A percentile compares a stretch with the other conserved stretches of the same genome.
These are phyloP conservation scores for Parambassis ranga DNA, from an alignment of 2,797 vertebrate genomes.

Conservation along the genomic window DNA sequence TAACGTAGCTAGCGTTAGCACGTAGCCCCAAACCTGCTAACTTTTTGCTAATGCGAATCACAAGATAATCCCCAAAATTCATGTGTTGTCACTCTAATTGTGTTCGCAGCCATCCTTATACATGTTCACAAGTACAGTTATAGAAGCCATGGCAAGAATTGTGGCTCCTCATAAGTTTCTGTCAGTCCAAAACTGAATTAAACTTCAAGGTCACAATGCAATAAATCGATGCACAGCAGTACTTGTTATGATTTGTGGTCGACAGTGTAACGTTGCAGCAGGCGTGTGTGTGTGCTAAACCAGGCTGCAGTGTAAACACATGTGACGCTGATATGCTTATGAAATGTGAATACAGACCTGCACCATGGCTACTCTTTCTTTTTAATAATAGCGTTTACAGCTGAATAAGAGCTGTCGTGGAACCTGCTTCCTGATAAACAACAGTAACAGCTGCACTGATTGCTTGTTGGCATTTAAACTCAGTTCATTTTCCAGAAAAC, in stretches of 20 bases:
- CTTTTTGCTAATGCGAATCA: constrained; percentile 19
- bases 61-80: neutral
- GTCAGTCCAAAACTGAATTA: constrained; percentile 4
- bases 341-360: too few species aligned
- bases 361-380: too few species aligned
- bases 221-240: neutral
- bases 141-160: too few species aligned
- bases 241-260: constrained; percentile 14
- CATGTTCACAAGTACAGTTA: neutral
- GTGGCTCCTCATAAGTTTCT: too few species aligned
- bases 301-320: neutral
- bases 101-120: accelerated
- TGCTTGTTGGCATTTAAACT: neutral
- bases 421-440: neutral
- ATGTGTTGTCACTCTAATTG: neutral
- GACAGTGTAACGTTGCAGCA: neutral
- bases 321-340: neutral
- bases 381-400: too few species aligned
- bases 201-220: constrained; percentile 67
- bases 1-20: constrained; percentile 27
- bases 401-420: neutral
- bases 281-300: neutral
- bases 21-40: constrained; percentile 26
- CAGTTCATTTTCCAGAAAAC: neutral
- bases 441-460: neutral